phyloP scores from a whole-genome alignment of 2,113 vertebrate genomes.

The Elachura formosa region DNA sequence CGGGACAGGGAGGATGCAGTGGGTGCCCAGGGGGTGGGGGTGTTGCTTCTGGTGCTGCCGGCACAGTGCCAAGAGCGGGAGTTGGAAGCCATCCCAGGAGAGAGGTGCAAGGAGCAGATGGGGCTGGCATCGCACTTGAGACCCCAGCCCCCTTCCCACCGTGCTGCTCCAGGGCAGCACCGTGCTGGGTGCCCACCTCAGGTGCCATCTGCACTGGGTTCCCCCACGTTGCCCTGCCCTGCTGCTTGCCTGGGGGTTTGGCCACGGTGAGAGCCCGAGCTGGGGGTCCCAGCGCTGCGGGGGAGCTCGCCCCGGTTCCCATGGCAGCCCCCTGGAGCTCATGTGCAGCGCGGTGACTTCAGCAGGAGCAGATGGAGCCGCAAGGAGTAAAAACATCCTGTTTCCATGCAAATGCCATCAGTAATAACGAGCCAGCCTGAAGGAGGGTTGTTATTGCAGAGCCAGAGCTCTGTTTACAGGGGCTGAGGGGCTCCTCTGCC shows the following conservation, averaged over 20 bases:
- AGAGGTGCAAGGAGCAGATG: constrained; percentile 68
- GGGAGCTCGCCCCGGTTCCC: neutral
- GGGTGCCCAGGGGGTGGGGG: neutral
- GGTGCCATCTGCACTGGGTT: neutral
- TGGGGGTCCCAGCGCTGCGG: rapidly evolving
- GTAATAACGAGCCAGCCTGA: constrained; percentile 9
- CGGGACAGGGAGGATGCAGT: neutral
- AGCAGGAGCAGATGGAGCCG: constrained; percentile 65
- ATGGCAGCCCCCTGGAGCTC: constrained; percentile 54
- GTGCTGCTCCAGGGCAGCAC: rapidly evolving
- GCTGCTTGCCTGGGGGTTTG: too few relatives aligned
- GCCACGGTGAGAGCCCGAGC: rapidly evolving
- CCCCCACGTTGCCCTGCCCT: neutral
- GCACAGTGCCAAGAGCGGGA: neutral
- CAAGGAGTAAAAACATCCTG: constrained; percentile 65
- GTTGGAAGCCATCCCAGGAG: constrained; percentile 65
- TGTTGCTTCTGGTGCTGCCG: constrained; percentile 50
- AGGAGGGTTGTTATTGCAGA: neutral
- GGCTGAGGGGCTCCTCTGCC: neutral
- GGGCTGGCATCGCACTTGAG: rapidly evolving
- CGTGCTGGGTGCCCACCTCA: rapidly evolving
- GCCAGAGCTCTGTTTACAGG: neutral
- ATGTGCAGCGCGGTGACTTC: constrained; percentile 40
- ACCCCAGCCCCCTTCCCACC: rapidly evolving
- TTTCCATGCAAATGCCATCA: constrained; percentile 66